phyloP scores from a whole-genome alignment of 2,888 invertebrate species.

The Doris montereyensis region DNA sequence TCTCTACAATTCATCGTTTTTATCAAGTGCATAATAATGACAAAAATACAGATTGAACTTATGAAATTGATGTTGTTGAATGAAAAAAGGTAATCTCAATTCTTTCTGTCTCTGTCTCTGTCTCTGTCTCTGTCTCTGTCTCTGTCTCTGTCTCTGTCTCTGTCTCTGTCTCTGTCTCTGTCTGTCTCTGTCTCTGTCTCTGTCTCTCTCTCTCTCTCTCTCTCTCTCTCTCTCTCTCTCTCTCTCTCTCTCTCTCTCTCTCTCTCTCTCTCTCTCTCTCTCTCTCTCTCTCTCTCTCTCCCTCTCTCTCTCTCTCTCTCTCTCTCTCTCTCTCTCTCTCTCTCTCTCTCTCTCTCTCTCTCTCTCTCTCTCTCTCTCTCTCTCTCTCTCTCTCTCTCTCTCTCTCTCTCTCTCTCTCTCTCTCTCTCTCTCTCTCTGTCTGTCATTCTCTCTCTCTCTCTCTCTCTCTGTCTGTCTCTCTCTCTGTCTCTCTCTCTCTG shows the following conservation, averaged over 20 bases:
- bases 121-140: not conserved
- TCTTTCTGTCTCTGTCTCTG: not conserved
- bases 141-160: not conserved
- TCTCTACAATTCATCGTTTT: no score
- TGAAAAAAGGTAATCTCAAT: no score
- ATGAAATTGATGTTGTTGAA: no score
- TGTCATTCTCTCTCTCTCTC: not conserved
- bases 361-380: not conserved
- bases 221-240: not conserved
- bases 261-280: constrained; percentile 22
- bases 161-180: not conserved
- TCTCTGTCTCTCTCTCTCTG: constrained; percentile 14
- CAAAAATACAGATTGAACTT: no score
- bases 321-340: not conserved
- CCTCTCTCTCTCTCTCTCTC: not conserved
- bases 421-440: constrained; percentile 17
- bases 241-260: constrained; percentile 8
- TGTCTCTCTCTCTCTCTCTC: not conserved
- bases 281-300: not conserved
- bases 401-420: constrained; percentile 12
- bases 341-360: not conserved
- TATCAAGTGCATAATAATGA: no score
- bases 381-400: constrained; percentile 9
- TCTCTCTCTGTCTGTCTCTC: constrained; percentile 4
- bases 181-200: not conserved